Evolutionary conservation across 2,888 invertebrate species (phyloP), one percentile per base, ranked within the genome.

Genomic region (Drosophila rellima): DNA sequence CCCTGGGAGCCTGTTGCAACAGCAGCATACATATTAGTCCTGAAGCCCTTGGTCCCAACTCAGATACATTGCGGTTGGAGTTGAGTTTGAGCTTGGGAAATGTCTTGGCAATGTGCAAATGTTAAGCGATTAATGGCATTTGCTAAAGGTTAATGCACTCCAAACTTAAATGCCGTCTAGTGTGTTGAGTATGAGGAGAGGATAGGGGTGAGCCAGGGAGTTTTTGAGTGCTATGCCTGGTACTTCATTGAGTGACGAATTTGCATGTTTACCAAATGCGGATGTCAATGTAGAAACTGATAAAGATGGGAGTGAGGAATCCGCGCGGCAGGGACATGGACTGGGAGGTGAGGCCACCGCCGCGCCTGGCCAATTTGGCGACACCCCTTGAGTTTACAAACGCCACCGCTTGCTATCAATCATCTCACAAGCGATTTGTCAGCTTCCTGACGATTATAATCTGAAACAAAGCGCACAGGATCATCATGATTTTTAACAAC

Each of bases 341-440:
- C 23, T 1, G 6, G 23, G 23, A 23, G 7, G n/a, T n/a, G n/a
- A n/a, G n/a, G n/a, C n/a, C n/a, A n/a, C n/a, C n/a, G n/a, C 6
- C 3, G 31, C 15, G 26, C 20, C 39, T 55, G 57, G 77, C 72
- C 74, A 74, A 74, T 77, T 51, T 18, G 51, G 23, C 15, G 50
- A 51, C 6, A 18, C 3, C 18, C 18, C 40, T 20, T 42, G 18
- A 13, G 20, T 4, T 20, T 0, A 20, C 17, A 18, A 20, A 4
- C 15, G 15, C 26, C 31, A 17, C n/a, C 26, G 42, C 33, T 18
- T 29, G 59, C 62, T 73, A 88, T 88, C 87, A 87, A 88, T 87
- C 88, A 89, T 88, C 83, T 82, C 78, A 82, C 81, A 82, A 86
- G 66, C 86, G 81, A 87, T 88, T 87, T 87, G 90, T 90, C 87